These are phyloP conservation scores for Epinephelus coioides DNA, from an alignment of 2,797 vertebrate genomes.

Conservation along the genomic window DNA sequence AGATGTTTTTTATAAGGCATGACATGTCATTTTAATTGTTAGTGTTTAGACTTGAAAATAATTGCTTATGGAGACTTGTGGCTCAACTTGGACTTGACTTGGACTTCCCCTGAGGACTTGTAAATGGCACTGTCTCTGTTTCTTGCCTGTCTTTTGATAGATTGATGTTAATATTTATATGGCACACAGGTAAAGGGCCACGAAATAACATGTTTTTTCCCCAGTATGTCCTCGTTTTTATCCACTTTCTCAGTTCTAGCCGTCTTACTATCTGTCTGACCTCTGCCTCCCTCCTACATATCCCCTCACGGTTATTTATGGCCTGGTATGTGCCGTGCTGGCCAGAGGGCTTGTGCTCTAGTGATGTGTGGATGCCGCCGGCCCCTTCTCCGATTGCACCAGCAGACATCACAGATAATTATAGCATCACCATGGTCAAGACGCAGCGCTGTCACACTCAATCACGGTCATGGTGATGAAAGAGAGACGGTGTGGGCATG, in stretches of 20 bases:
- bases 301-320: slow-evolving; percentile 79
- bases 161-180: background rate
- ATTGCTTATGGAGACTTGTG: background rate
- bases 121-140: no score
- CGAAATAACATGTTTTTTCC: background rate
- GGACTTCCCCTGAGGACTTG: no score
- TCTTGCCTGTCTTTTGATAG: background rate
- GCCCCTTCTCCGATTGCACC: slow-evolving; percentile 81
- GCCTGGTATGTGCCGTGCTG: slow-evolving; percentile 79
- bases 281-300: slow-evolving; percentile 41
- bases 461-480: slow-evolving; percentile 72
- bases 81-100: background rate
- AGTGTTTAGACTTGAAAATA: no score
- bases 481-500: slow-evolving; percentile 26
- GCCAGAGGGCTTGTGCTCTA: slow-evolving; percentile 66
- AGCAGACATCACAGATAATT: slow-evolving; percentile 85
- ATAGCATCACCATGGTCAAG: slow-evolving; percentile 79
- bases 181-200: background rate
- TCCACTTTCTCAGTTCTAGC: slow-evolving; percentile 11
- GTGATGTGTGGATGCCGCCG: slow-evolving; percentile 72
- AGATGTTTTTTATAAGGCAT: background rate
- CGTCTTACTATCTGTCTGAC: slow-evolving; percentile 42
- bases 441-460: slow-evolving; percentile 73
- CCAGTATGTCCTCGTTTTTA: background rate
- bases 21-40: background rate